These are phyloP conservation scores for Hozukius guyotensis DNA, from an alignment of 2,797 vertebrate species.

Conservation along the genomic window DNA sequence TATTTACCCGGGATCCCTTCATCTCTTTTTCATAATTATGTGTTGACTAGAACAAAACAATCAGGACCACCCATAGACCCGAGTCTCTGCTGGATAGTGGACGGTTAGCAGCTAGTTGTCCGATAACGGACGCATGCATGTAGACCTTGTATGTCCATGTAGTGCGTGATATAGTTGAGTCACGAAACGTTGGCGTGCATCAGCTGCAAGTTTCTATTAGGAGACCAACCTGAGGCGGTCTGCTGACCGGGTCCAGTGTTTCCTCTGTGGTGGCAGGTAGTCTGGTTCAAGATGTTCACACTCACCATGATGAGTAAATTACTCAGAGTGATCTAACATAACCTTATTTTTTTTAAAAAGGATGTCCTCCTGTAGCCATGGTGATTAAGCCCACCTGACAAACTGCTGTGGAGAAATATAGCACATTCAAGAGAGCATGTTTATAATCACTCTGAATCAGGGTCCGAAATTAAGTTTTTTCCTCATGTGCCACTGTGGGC, in stretches of 20 bases:
- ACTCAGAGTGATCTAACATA: neutral
- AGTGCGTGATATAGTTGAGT: constrained; percentile 19
- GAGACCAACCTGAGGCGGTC: neutral
- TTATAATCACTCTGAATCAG: neutral
- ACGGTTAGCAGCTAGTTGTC: constrained; percentile 13
- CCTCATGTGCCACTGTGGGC: too few relatives aligned
- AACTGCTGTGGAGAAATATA: neutral
- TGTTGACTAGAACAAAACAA: neutral
- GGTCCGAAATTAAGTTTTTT: too few relatives aligned
- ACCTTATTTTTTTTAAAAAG: neutral
- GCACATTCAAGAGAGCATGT: neutral
- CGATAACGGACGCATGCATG: constrained; percentile 25
- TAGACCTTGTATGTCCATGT: neutral
- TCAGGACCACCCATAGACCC: neutral
- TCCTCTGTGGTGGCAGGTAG: neutral
- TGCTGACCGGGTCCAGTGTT: neutral
- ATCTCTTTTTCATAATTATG: neutral
- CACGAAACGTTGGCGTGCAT: constrained; percentile 18
- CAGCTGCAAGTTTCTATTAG: neutral
- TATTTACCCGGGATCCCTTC: neutral
- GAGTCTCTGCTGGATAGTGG: neutral
- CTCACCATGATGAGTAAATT: neutral
- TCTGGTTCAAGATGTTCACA: neutral
- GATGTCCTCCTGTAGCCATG: neutral
- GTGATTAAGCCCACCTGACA: neutral